phyloP scores from a whole-genome alignment of 2,113 vertebrate genomes.

The Platysternon megacephalum region DNA sequence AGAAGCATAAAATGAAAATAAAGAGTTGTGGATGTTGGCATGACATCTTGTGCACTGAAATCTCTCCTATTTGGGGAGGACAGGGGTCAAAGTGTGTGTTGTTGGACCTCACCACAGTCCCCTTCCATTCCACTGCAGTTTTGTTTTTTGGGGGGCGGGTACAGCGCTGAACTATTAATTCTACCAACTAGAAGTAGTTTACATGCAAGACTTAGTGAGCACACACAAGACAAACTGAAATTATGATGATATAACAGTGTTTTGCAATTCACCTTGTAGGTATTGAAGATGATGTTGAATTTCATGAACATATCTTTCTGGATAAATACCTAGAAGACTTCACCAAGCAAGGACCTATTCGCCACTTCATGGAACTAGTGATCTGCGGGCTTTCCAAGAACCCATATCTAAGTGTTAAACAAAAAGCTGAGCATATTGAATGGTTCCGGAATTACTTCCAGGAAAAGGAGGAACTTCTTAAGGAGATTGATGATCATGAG shows the following conservation, averaged over 20 bases:
- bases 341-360: constrained; percentile 89
- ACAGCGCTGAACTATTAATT: background rate
- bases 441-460: constrained; percentile 96
- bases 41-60: background rate
- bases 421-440: constrained; percentile 93
- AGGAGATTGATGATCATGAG: constrained; percentile 74
- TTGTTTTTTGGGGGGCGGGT: background rate
- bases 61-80: background rate
- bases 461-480: constrained; percentile 88
- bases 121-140: background rate
- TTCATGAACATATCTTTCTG: constrained; percentile 96
- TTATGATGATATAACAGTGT: background rate
- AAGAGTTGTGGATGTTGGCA: background rate
- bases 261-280: constrained; percentile 77
- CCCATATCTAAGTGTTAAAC: constrained; percentile 86
- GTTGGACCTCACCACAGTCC: background rate
- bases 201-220: background rate
- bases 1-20: background rate
- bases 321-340: constrained; percentile 90
- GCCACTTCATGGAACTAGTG: constrained; percentile 97
- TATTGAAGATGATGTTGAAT: constrained; percentile 91
- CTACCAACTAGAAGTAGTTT: background rate
- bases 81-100: background rate
- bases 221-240: background rate
- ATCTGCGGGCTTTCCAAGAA: constrained; percentile 91